These are phyloP conservation scores for Platycercus adscitus DNA, from an alignment of 2,113 vertebrate species.

Conservation along the genomic window DNA sequence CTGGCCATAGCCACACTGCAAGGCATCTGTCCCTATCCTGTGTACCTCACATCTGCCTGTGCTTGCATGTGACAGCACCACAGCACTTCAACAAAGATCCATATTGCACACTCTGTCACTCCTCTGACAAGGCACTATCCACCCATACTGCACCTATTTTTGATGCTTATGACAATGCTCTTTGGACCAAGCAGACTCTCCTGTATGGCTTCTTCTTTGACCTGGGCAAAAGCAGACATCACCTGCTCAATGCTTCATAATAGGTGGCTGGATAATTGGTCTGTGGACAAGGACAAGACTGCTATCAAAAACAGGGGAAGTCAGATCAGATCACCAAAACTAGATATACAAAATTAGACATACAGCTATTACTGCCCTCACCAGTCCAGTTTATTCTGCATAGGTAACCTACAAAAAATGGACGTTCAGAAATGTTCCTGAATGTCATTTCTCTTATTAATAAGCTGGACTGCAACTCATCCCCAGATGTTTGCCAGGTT, in stretches of 20 bases:
- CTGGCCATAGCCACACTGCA: background rate
- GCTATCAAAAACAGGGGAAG: background rate
- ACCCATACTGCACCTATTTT: fast-evolving
- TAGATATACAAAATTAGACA: background rate
- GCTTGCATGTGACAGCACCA: background rate
- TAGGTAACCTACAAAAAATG: background rate
- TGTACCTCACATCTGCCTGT: background rate
- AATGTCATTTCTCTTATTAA: background rate
- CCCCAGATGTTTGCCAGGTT: background rate
- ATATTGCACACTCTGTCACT: background rate
- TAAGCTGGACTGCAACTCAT: background rate
- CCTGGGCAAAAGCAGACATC: background rate
- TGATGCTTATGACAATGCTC: background rate
- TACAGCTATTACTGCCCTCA: background rate
- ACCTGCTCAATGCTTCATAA: background rate
- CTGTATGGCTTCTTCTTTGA: background rate
- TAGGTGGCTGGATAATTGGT: background rate
- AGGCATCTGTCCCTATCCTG: background rate
- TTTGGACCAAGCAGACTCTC: background rate
- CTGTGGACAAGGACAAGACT: background rate
- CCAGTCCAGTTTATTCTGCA: background rate
- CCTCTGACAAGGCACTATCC: background rate
- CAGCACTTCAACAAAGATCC: background rate
- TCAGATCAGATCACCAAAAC: background rate
- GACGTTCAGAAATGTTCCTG: background rate